phyloP scores from a whole-genome alignment of 35 echinoderm and acorn worm genomes.

The Lytechinus variegatus region DNA sequence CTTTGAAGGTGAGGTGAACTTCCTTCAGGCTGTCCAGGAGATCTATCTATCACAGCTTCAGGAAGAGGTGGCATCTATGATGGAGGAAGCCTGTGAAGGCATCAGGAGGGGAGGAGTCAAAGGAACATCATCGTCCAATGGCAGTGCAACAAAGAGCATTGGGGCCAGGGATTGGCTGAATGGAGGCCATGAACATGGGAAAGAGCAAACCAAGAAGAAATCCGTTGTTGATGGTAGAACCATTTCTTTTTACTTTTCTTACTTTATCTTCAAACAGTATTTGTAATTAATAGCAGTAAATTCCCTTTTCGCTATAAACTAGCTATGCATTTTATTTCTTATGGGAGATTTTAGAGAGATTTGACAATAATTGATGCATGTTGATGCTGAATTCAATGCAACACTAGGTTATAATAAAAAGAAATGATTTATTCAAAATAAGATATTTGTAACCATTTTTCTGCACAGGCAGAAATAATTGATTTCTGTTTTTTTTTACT shows the following conservation, averaged over 20 bases:
- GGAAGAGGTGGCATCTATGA: constrained; percentile 52
- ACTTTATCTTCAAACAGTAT: not conserved
- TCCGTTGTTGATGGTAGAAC: not conserved
- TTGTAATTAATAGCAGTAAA: not conserved
- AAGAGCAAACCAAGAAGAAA: constrained; percentile 7
- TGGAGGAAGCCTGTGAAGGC: constrained; percentile 60
- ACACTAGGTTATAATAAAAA: no score
- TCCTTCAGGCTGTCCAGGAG: constrained; percentile 69
- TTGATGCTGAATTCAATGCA: no score
- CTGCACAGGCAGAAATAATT: no score
- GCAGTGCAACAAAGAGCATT: constrained; percentile 52
- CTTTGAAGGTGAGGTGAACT: constrained; percentile 63
- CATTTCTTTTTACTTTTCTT: no score
- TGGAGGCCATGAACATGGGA: constrained; percentile 27
- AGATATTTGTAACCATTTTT: no score
- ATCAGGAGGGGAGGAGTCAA: not conserved
- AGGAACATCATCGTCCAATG: constrained; percentile 40
- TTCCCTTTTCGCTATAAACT: not conserved
- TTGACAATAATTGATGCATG: no score
- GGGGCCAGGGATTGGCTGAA: constrained; percentile 45
- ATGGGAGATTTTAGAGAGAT: no score
- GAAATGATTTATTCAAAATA: no score
- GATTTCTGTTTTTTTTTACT: no score
- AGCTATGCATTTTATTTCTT: not conserved
- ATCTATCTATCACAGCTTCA: constrained; percentile 71